These are phyloP conservation scores for Catocala sponsa DNA, from an alignment of 2,888 invertebrate genomes.

Conservation along the genomic window DNA sequence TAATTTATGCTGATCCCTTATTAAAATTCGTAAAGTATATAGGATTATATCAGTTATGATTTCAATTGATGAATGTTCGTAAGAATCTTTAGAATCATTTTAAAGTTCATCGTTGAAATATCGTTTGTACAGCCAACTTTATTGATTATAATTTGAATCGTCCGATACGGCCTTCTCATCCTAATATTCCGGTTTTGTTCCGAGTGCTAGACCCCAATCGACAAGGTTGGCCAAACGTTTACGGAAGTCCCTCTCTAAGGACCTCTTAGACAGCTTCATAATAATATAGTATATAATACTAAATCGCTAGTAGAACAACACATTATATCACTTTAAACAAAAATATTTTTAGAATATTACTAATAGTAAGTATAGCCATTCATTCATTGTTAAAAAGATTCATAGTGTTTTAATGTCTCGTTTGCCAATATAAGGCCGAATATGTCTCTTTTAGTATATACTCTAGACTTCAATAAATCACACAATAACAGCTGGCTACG, in stretches of 20 bases:
- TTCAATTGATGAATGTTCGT: too few relatives aligned
- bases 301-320: background rate
- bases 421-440: conserved; percentile 10
- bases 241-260: conserved; percentile 45
- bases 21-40: too few relatives aligned
- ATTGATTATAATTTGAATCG: conserved; percentile 33
- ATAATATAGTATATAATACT: conserved; percentile 5
- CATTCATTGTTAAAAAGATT: background rate
- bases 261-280: conserved; percentile 25
- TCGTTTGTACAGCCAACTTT: conserved; percentile 6
- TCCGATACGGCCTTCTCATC: conserved; percentile 39
- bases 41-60: too few relatives aligned
- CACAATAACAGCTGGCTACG: conserved; percentile 46
- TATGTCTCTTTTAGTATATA: conserved; percentile 8
- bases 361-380: background rate
- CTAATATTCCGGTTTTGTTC: conserved; percentile 51
- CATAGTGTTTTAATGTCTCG: background rate
- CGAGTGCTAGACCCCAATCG: conserved; percentile 41
- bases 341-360: background rate
- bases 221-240: conserved; percentile 50
- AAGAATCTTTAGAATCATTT: background rate
- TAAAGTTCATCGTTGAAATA: background rate
- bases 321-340: background rate
- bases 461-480: conserved; percentile 44
- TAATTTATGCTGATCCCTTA: too few relatives aligned